Percentiles rank a stretch among this genome's conserved stretches.
These are phyloP conservation scores for Eudemis profundana DNA, from an alignment of 2,888 invertebrate genomes.

Conservation along the genomic window DNA sequence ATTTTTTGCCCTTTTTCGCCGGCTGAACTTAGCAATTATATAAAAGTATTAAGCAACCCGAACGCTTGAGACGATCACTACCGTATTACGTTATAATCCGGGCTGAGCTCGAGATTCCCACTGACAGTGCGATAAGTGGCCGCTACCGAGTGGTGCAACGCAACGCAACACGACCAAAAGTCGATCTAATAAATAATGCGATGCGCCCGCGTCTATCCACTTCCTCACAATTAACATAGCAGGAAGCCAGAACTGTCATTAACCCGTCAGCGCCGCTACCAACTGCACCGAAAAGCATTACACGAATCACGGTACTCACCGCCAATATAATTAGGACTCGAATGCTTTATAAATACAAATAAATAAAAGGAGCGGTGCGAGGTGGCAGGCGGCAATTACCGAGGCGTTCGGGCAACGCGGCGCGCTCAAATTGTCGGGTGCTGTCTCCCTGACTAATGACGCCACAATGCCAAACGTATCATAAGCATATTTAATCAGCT, in stretches of 20 bases:
- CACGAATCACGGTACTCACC: conserved; percentile 71
- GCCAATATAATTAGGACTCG: conserved; percentile 78
- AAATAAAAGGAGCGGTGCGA: conserved; percentile 78
- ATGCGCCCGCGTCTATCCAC: conserved; percentile 72
- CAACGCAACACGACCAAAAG: conserved; percentile 71
- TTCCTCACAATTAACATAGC: conserved; percentile 82
- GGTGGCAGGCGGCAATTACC: conserved; percentile 81
- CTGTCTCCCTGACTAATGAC: conserved; percentile 81
- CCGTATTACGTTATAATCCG: conserved; percentile 84
- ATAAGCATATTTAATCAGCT: conserved; percentile 73
- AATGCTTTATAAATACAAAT: conserved; percentile 82
- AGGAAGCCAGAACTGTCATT: conserved; percentile 82
- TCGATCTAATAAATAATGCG: conserved; percentile 79
- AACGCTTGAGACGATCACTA: conserved; percentile 67
- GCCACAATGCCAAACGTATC: conserved; percentile 66
- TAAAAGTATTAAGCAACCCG: conserved; percentile 75
- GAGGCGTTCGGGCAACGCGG: conserved; percentile 63
- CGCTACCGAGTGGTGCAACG: conserved; percentile 70
- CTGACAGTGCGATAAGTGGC: conserved; percentile 81
- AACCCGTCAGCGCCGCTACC: conserved; percentile 77
- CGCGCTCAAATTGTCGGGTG: conserved; percentile 78
- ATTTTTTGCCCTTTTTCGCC: conserved; percentile 55
- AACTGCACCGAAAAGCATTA: conserved; percentile 76
- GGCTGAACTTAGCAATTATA: conserved; percentile 66
- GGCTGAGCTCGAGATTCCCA: conserved; percentile 66